Evolutionary conservation across 1,140 invertebrate genomes (phyloP).

Genomic region (Megalopta genalis): DNA sequence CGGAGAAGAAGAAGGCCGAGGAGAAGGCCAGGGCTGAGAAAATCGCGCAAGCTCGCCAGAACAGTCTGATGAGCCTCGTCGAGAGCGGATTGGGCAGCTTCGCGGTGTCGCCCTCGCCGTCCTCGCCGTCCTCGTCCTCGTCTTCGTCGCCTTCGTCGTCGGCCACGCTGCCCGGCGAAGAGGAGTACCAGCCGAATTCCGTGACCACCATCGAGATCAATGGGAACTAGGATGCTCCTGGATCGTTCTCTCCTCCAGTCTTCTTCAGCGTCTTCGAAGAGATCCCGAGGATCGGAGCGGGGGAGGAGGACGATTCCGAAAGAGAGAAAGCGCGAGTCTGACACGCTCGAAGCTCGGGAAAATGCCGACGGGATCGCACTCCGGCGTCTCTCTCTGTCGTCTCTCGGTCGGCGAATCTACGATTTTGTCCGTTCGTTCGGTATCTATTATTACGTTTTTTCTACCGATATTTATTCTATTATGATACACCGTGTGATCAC

Average conservation of each 20-base stretch:
- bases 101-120: constrained; percentile 45
- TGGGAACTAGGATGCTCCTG: constrained; percentile 40
- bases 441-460: constrained; percentile 1
- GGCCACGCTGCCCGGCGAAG: constrained; percentile 22
- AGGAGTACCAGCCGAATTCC: constrained; percentile 50
- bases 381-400: too few species aligned
- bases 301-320: not conserved
- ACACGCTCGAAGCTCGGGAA: too few species aligned
- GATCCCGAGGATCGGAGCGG: too few species aligned
- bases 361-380: too few species aligned
- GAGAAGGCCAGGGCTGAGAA: constrained; percentile 55
- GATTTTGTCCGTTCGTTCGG: too few species aligned
- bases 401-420: too few species aligned
- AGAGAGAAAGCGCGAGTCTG: too few species aligned
- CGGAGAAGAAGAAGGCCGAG: constrained; percentile 50
- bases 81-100: constrained; percentile 68
- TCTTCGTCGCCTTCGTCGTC: too few species aligned
- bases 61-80: constrained; percentile 65
- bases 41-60: constrained; percentile 38
- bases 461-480: constrained; percentile 17
- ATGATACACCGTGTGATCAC: constrained; percentile 9
- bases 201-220: constrained; percentile 65
- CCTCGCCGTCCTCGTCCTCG: too few species aligned
- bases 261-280: too few species aligned
- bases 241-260: not conserved